These are phyloP conservation scores for Dysmachus trigonus DNA, from an alignment of 2,888 invertebrate species.

Conservation along the genomic window DNA sequence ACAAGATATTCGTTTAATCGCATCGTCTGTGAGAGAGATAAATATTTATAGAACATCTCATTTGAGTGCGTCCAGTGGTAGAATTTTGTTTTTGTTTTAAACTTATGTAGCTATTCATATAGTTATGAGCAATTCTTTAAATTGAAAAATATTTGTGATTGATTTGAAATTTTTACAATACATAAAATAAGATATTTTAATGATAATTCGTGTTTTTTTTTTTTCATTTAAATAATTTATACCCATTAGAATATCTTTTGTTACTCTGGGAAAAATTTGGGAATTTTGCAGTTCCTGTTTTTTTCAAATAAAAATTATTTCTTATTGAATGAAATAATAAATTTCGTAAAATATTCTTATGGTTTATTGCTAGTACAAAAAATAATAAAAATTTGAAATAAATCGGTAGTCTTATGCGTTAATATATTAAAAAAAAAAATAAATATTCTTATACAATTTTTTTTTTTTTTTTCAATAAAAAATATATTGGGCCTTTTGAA, in stretches of 20 bases:
- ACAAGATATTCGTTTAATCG: neutral
- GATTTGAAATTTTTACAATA: slow-evolving; percentile 6
- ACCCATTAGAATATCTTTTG: too few relatives aligned
- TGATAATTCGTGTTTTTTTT: neutral
- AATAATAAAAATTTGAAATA: neutral
- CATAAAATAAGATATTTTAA: neutral
- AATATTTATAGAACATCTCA: neutral
- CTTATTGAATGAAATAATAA: neutral
- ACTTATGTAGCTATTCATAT: neutral
- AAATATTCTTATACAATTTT: neutral
- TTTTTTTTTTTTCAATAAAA: slow-evolving; percentile 31
- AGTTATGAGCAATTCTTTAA: neutral
- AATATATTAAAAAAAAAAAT: neutral
- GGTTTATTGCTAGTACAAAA: neutral
- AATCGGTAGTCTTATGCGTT: neutral
- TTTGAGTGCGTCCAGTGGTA: neutral
- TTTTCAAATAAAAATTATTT: too few relatives aligned
- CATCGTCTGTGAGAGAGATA: neutral
- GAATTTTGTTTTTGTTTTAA: neutral
- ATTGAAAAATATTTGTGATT: neutral
- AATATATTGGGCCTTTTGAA: slow-evolving; percentile 16
- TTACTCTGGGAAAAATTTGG: too few relatives aligned
- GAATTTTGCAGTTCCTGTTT: too few relatives aligned
- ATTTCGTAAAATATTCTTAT: neutral
- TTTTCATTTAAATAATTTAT: too few relatives aligned